Conservation (phyloP, 2,113 vertebrate species). For the Microtus ochrogaster region DNA sequence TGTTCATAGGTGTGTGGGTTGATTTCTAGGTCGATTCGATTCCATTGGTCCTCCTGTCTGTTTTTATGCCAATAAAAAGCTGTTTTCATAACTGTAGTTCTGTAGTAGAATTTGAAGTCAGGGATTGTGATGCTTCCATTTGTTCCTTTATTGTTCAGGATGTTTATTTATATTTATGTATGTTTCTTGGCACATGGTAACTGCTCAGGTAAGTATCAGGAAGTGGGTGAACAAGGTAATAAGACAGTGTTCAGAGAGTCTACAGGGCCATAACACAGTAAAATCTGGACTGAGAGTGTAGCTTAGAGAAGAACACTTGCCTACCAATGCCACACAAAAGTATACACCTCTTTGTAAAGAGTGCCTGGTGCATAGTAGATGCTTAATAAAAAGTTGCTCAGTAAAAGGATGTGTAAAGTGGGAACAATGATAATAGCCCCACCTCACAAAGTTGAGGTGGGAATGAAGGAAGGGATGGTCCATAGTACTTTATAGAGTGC, state of each 20-base stretch:
- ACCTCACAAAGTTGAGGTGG: neutral
- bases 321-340: neutral
- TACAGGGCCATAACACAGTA: neutral
- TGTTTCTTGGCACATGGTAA: neutral
- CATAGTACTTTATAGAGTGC: rapidly evolving
- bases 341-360: too few relatives aligned
- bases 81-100: too few relatives aligned
- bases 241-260: too few relatives aligned
- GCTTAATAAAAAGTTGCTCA: neutral
- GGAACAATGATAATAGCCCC: neutral
- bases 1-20: too few relatives aligned
- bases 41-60: too few relatives aligned
- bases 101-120: too few relatives aligned
- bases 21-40: too few relatives aligned
- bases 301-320: neutral
- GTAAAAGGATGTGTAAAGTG: neutral
- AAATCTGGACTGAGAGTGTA: neutral
- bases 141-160: too few relatives aligned
- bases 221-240: neutral
- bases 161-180: neutral
- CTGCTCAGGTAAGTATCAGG: neutral
- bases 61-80: too few relatives aligned
- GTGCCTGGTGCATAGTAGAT: neutral
- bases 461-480: rapidly evolving
- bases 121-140: too few relatives aligned